phyloP scores from a whole-genome alignment of 2,113 vertebrate species.

The Verasper variegatus region DNA sequence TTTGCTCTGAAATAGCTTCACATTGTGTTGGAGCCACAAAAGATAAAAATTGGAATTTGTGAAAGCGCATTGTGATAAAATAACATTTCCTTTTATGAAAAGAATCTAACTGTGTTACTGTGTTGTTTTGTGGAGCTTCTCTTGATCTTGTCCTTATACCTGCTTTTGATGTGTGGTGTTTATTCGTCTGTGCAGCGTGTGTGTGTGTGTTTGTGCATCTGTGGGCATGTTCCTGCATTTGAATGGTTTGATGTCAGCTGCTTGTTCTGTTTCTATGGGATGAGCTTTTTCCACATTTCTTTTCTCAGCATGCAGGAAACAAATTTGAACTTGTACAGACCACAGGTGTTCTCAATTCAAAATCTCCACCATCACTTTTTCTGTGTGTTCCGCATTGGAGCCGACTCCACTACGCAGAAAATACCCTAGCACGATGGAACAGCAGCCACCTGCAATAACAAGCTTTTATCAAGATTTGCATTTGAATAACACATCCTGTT shows the following conservation, averaged over 20 bases:
- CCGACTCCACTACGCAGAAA: background rate
- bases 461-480: background rate
- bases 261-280: conserved; percentile 29
- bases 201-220: conserved; percentile 12
- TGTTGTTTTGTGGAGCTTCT: conserved; percentile 31
- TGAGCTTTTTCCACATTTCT: conserved; percentile 1
- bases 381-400: background rate
- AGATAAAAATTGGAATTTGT: conserved; percentile 37
- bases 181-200: conserved; percentile 10
- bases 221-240: conserved; percentile 13
- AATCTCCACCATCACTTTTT: conserved; percentile 8
- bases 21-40: conserved; percentile 29
- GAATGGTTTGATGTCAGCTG: conserved; percentile 49
- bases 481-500: background rate
- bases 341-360: conserved; percentile 15
- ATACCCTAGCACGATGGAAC: conserved; percentile 3
- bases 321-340: conserved; percentile 31
- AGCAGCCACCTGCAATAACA: conserved; percentile 2
- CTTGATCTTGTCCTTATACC: conserved; percentile 66
- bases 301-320: background rate
- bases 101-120: conserved; percentile 47
- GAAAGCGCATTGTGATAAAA: background rate
- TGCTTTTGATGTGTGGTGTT: conserved; percentile 56
- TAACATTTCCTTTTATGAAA: conserved; percentile 62
- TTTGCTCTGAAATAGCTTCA: conserved; percentile 38